Evolutionary conservation across 2,113 vertebrate species (phyloP).

Genomic region (Campylomormyrus numenius): DNA sequence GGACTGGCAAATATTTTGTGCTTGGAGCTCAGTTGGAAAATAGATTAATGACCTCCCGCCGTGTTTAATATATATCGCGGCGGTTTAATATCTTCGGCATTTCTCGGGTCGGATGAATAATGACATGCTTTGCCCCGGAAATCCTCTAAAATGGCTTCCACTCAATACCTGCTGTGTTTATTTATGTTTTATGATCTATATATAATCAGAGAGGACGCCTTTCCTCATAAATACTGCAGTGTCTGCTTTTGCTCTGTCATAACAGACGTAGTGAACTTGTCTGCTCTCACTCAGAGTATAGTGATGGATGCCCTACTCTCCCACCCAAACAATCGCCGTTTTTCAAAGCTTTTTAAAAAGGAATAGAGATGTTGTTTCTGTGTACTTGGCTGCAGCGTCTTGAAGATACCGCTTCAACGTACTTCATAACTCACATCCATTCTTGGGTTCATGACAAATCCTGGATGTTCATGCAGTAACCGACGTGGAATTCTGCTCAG

Average conservation of each 20-base stretch:
- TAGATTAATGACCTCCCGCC: neutral
- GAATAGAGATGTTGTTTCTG: neutral
- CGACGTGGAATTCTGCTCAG: neutral
- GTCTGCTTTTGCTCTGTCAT: neutral
- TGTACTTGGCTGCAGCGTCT: neutral
- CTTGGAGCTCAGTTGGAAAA: neutral
- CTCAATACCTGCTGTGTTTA: neutral
- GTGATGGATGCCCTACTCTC: neutral
- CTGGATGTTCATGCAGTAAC: neutral
- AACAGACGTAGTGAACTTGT: neutral
- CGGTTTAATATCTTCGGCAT: neutral
- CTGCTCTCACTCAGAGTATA: neutral
- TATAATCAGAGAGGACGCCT: neutral
- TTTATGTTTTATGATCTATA: neutral
- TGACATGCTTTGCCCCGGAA: neutral
- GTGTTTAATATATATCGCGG: conserved; percentile 7
- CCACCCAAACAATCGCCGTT: neutral
- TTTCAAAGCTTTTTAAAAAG: neutral
- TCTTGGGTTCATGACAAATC: neutral
- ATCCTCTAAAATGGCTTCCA: neutral
- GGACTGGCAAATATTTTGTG: neutral
- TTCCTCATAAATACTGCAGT: neutral
- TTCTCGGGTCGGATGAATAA: neutral
- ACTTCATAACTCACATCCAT: neutral
- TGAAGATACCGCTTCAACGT: neutral